Conservation (phyloP, 2,888 invertebrate species). For the Sipha maydis region DNA sequence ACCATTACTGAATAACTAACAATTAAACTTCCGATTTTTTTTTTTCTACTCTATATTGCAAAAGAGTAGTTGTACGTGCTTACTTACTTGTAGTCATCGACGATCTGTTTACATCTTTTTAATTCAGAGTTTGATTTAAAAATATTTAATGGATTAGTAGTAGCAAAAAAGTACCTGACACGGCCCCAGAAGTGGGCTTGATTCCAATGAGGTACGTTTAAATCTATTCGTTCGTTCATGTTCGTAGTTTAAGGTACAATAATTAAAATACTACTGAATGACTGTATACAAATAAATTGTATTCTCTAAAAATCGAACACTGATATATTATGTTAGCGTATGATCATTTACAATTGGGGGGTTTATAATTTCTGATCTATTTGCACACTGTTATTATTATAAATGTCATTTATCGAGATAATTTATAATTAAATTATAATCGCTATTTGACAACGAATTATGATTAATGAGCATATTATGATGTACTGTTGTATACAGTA, state of each 20-base stretch:
- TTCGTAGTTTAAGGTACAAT: neutral
- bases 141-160: constrained; percentile 94
- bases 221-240: constrained; percentile 69
- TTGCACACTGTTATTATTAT: neutral
- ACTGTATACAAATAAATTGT: neutral
- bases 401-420: constrained; percentile 2
- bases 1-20: constrained; percentile 63
- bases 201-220: constrained; percentile 90
- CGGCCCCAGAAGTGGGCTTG: constrained; percentile 90
- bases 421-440: neutral
- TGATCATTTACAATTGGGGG: neutral
- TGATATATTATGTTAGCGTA: neutral
- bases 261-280: neutral
- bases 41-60: neutral
- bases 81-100: constrained; percentile 82
- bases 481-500: neutral
- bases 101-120: constrained; percentile 81
- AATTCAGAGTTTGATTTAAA: constrained; percentile 78
- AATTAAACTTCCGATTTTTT: neutral
- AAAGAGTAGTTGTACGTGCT: neutral
- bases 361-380: neutral
- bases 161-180: constrained; percentile 88
- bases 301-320: neutral
- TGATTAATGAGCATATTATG: neutral
- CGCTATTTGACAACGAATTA: neutral